These are phyloP conservation scores for Xanthorhoe designata DNA, from an alignment of 2,888 invertebrate genomes.

Conservation along the genomic window DNA sequence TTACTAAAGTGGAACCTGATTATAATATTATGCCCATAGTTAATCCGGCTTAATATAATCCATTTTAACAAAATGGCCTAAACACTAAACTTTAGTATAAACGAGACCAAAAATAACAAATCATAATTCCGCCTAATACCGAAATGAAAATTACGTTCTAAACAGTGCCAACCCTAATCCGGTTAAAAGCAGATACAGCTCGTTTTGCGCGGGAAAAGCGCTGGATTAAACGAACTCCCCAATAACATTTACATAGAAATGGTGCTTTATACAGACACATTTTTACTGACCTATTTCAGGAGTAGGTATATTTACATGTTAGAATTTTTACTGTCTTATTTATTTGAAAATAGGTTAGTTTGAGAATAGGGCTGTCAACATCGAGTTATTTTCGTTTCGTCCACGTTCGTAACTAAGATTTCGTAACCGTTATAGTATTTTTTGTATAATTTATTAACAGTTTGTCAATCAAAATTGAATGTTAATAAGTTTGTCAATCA, in stretches of 20 bases:
- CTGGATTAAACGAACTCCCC: constrained; percentile 78
- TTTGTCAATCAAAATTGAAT: too few relatives aligned
- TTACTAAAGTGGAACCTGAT: not conserved
- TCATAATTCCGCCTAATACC: constrained; percentile 42
- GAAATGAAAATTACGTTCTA: constrained; percentile 46
- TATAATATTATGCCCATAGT: not conserved
- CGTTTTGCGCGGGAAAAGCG: constrained; percentile 70
- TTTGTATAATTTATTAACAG: too few relatives aligned
- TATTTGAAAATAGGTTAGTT: not conserved
- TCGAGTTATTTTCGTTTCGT: not conserved
- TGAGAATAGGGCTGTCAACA: not conserved
- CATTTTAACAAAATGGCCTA: not conserved
- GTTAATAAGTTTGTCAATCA: too few relatives aligned
- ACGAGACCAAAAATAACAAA: constrained; percentile 39
- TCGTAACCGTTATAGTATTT: too few relatives aligned
- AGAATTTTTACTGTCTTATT: constrained; percentile 21
- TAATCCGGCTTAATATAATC: not conserved
- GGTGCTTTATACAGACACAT: constrained; percentile 67
- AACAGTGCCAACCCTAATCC: constrained; percentile 74
- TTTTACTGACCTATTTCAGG: constrained; percentile 73
- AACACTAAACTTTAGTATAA: constrained; percentile 17
- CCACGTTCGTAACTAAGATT: too few relatives aligned
- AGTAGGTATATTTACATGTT: constrained; percentile 57
- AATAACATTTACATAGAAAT: constrained; percentile 83
- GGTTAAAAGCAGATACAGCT: constrained; percentile 74